Conservation (phyloP, 2,888 invertebrate genomes). For the Monoplex corrugatus region DNA sequence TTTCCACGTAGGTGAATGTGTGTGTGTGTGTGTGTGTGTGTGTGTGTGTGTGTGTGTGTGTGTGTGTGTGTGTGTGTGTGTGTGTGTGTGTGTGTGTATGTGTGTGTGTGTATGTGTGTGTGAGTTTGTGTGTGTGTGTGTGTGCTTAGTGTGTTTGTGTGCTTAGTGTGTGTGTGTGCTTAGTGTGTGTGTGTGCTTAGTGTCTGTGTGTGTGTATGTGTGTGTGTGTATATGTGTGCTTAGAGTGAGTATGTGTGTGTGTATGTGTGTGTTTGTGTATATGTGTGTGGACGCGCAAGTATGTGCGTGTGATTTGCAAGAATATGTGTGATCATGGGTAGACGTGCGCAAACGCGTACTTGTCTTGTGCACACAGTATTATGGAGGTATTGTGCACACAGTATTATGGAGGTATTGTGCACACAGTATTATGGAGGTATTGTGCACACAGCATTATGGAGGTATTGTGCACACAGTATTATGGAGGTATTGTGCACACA, state of each 20-base stretch:
- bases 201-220: background rate
- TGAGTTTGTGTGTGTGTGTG: background rate
- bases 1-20: background rate
- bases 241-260: no score
- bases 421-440: no score
- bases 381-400: no score
- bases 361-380: no score
- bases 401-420: no score
- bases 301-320: no score
- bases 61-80: background rate
- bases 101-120: background rate
- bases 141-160: background rate
- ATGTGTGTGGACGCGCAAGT: background rate
- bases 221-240: no score
- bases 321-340: no score
- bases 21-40: background rate
- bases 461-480: no score
- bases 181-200: background rate
- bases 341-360: no score
- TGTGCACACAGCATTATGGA: no score
- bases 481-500: no score
- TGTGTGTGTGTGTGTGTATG: slow-evolving; percentile 2
- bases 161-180: background rate
- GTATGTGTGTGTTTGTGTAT: slow-evolving; percentile 12
- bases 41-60: background rate